Evolutionary conservation across 2,888 invertebrate genomes (phyloP).

Genomic region (Drosophila algonquin): DNA sequence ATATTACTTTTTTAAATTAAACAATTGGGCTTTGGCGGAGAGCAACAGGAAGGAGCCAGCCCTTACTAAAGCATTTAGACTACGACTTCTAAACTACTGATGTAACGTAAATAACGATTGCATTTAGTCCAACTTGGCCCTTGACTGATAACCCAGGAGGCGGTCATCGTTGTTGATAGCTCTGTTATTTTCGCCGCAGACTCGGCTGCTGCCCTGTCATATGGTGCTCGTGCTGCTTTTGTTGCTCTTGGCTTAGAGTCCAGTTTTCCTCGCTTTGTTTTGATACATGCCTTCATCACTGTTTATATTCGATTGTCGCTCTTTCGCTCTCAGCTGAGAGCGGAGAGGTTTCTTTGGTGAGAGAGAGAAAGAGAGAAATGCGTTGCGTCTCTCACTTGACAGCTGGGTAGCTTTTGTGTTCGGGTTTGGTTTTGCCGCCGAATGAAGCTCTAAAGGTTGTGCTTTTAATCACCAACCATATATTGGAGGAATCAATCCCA

Average conservation of each 20-base stretch:
- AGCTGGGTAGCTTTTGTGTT: slow-evolving; percentile 39
- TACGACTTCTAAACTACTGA: neutral
- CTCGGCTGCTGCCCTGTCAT: slow-evolving; percentile 8
- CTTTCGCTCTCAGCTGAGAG: slow-evolving; percentile 42
- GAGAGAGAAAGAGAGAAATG: slow-evolving; percentile 8
- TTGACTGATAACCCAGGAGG: slow-evolving; percentile 29
- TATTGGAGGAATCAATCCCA: neutral
- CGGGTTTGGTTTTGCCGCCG: slow-evolving; percentile 23
- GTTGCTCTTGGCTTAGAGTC: slow-evolving; percentile 40
- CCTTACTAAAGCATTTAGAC: neutral
- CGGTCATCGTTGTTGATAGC: slow-evolving; percentile 22
- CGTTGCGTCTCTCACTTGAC: slow-evolving; percentile 8
- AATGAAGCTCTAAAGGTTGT: slow-evolving; percentile 18
- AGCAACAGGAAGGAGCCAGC: neutral
- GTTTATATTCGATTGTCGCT: slow-evolving; percentile 35
- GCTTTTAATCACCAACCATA: neutral
- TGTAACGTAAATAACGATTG: neutral
- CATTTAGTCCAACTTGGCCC: slow-evolving; percentile 18
- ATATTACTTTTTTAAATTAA: neutral
- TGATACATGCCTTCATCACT: slow-evolving; percentile 50
- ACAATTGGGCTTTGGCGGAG: neutral
- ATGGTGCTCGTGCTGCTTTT: slow-evolving; percentile 35
- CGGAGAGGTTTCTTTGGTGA: slow-evolving; percentile 19
- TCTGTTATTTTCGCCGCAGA: slow-evolving; percentile 18
- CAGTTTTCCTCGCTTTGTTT: slow-evolving; percentile 55